Evolutionary conservation across 2,888 invertebrate genomes (phyloP).

Genomic region (Hemaris fuciformis): DNA sequence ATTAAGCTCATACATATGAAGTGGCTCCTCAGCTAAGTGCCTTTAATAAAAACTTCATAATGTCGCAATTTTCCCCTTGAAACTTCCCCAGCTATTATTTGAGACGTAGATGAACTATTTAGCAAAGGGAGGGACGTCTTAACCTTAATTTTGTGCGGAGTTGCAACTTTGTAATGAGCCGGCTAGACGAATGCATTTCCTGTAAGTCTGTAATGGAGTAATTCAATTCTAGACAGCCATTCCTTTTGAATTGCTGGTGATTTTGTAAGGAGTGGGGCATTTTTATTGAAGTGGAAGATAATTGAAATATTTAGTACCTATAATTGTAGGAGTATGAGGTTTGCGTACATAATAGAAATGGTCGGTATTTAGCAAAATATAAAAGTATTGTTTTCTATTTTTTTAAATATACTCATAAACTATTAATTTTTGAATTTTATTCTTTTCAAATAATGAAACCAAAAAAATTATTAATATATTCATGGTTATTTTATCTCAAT

Average conservation of each 20-base stretch:
- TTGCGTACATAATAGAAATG: not conserved
- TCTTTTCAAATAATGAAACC: no score
- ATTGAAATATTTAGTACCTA: not conserved
- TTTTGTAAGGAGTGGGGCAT: not conserved
- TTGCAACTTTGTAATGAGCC: slow-evolving; percentile 3
- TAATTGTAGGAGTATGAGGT: not conserved
- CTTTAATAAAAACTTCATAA: slow-evolving; percentile 6
- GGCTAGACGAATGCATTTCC: slow-evolving; percentile 6
- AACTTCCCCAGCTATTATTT: not conserved
- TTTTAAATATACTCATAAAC: no score
- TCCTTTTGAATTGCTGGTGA: not conserved
- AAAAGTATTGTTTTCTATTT: no score
- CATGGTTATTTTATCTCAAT: no score
- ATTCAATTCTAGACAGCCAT: not conserved
- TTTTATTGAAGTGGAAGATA: not conserved
- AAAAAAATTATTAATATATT: no score
- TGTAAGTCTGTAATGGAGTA: slow-evolving; percentile 1
- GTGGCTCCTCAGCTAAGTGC: not conserved
- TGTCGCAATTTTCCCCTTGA: slow-evolving; percentile 3
- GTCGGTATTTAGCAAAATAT: no score
- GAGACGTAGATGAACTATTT: not conserved
- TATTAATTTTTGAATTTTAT: no score
- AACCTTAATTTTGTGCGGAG: not conserved
- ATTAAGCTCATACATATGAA: slow-evolving; percentile 7
- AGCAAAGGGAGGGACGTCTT: not conserved